Conservation (phyloP, 1,140 invertebrate species). For the Calephelis nemesis region DNA sequence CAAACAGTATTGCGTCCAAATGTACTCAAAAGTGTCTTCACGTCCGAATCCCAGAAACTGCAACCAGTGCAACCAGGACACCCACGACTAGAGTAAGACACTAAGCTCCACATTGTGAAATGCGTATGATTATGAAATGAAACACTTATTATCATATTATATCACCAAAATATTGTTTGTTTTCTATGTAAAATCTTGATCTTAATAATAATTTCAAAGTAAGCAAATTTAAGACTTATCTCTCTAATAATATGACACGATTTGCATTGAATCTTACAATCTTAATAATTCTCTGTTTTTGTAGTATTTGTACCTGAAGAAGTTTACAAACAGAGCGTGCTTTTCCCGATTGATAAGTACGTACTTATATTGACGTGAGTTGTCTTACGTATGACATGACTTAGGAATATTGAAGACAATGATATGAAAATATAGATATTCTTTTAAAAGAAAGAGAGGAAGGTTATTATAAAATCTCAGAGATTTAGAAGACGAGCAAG, state of each 20-base stretch:
- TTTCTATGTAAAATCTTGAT: conserved; percentile 1
- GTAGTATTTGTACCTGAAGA: conserved; percentile 66
- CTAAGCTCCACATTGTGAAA: no score
- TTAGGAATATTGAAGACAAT: conserved; percentile 4
- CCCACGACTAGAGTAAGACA: no score
- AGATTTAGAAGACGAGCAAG: background rate
- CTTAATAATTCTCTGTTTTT: conserved; percentile 49
- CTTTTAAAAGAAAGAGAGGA: background rate
- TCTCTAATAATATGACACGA: background rate
- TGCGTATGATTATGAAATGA: no score
- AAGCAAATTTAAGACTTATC: background rate
- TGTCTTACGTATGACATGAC: conserved; percentile 18
- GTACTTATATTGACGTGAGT: conserved; percentile 39
- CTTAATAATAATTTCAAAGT: background rate
- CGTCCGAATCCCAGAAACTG: no score
- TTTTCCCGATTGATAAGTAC: conserved; percentile 42
- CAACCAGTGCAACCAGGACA: no score
- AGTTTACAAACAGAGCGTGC: conserved; percentile 61
- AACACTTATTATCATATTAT: background rate
- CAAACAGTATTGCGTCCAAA: no score
- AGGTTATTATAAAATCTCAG: background rate
- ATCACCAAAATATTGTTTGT: background rate
- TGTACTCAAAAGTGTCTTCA: no score
- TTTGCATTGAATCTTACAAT: conserved; percentile 2
- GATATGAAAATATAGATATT: conserved; percentile 7